These are phyloP conservation scores for Agrotis puta DNA, from an alignment of 2,888 invertebrate genomes.

Conservation along the genomic window DNA sequence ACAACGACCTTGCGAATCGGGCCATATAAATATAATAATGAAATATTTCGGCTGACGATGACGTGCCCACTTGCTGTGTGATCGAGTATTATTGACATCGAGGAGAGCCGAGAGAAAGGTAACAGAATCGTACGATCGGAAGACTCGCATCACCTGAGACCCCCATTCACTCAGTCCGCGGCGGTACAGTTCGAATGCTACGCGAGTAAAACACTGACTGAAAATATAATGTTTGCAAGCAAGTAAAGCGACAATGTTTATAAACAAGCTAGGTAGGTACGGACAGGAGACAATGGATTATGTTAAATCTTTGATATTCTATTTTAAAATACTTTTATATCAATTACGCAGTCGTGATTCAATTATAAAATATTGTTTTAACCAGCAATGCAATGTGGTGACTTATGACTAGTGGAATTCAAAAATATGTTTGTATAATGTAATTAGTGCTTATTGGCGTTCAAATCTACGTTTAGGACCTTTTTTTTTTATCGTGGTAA, in stretches of 20 bases:
- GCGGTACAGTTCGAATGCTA: conserved; percentile 75
- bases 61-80: conserved; percentile 61
- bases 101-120: conserved; percentile 74
- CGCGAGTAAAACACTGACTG: conserved; percentile 75
- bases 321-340: conserved; percentile 56
- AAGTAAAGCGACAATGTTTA: conserved; percentile 82
- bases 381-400: conserved; percentile 8
- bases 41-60: conserved; percentile 54
- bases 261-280: conserved; percentile 80
- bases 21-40: conserved; percentile 59
- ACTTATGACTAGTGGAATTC: neutral
- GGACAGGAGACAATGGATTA: conserved; percentile 75
- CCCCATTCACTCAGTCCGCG: conserved; percentile 70
- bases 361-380: conserved; percentile 38
- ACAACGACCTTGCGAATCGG: conserved; percentile 73
- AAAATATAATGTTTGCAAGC: conserved; percentile 75
- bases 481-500: no score
- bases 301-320: conserved; percentile 61
- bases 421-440: neutral
- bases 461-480: neutral
- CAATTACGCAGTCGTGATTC: conserved; percentile 32
- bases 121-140: conserved; percentile 70
- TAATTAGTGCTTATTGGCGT: neutral
- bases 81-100: conserved; percentile 75
- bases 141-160: conserved; percentile 73